These are phyloP conservation scores for Grammomys surdaster DNA, from an alignment of 2,113 vertebrate species.

Conservation along the genomic window DNA sequence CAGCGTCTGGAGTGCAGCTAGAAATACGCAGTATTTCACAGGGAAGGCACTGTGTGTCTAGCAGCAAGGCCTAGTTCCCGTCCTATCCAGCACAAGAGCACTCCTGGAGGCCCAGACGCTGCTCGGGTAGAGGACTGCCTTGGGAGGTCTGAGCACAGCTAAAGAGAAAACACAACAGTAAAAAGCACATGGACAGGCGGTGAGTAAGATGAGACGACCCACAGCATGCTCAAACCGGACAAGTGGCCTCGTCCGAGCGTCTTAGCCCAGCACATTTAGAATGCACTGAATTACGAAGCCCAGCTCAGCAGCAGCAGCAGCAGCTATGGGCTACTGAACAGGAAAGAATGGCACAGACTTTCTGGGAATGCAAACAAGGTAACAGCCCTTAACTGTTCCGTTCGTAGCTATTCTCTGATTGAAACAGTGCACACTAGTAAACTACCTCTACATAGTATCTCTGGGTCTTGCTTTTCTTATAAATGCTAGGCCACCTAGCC, in stretches of 20 bases:
- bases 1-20: constrained; percentile 83
- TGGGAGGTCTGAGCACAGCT: constrained; percentile 85
- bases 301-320: constrained; percentile 54
- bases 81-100: constrained; percentile 84
- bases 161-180: constrained; percentile 88
- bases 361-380: constrained; percentile 4
- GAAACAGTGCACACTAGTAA: not conserved
- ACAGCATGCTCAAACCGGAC: constrained; percentile 78
- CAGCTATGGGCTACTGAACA: constrained; percentile 49
- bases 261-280: constrained; percentile 55
- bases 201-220: constrained; percentile 81
- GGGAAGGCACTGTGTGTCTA: constrained; percentile 83
- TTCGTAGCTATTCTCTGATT: constrained; percentile 54
- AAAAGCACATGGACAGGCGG: constrained; percentile 81
- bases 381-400: constrained; percentile 52
- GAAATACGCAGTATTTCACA: constrained; percentile 84
- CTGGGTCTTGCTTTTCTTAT: not conserved
- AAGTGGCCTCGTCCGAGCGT: constrained; percentile 77
- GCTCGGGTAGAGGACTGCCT: constrained; percentile 85
- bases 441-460: not conserved
- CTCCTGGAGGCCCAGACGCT: constrained; percentile 85
- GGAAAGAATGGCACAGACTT: constrained; percentile 39
- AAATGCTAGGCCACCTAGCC: not conserved
- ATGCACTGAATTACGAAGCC: constrained; percentile 71
- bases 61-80: constrained; percentile 82